Evolutionary conservation across 2,888 invertebrate species (phyloP), one percentile per base, ranked within the genome.

Genomic region (Ophraella communa): DNA sequence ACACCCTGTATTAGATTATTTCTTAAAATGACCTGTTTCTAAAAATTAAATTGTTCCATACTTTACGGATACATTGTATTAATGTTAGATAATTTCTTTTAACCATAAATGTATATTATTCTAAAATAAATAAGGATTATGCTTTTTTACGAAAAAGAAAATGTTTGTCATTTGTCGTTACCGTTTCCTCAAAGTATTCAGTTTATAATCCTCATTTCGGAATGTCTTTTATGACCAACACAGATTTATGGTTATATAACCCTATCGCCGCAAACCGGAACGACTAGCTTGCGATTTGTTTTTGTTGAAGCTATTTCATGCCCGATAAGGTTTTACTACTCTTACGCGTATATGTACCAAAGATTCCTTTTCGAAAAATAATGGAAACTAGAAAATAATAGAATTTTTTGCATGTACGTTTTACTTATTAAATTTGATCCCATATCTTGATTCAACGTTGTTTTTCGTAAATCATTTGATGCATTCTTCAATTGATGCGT

Each of bases 301-400:
- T 51, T 39, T 51, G 23, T 51, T 51, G 27, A 27, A 51, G 49
- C 49, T 51, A 51, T 51, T 51, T 51, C 49, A 51, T 51, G 27
- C 49, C 49, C 17, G 49, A 51, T 51, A 51, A 51, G 49, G 24
- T 51, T 51, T 51, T 51, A 51, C 14, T n/a, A 8, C 49, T 27
- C 8, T 24, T n/a, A 51, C 27, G 49, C 49, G n/a, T n/a, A 51
- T 51, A 51, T 51, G 49, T 27, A 51, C 24, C 21, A 23, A 47
- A 21, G 7, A 17, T 47, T 47, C 11, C 21, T 47, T 23, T 47
- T 11, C 11, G 10, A 20, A 47, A 47, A 47, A 47, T 21, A 23
- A 2, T 17, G 5, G 4, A 8, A 39, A 39, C 14, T 14, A 4
- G 14, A 17, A 7, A 17, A 17, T 17, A 39, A 39, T 39, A 17